Base-by-base conservation (phyloP, 2,888 invertebrate genomes). In the Cenopis cana region DNA sequence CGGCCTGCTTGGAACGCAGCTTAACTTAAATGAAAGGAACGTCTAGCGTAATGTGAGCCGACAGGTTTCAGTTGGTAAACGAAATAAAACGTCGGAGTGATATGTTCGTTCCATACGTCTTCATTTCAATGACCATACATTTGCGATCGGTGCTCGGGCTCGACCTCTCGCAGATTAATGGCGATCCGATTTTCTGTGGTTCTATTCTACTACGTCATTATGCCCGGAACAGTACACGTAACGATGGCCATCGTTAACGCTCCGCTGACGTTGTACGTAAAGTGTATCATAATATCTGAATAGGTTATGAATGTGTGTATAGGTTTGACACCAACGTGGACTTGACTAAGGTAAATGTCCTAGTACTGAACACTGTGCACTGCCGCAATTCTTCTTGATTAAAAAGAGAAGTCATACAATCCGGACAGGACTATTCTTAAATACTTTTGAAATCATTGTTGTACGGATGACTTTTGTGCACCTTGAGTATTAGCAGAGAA, bases 41-140 rank as follows among this genome's bases (percentile, higher is more conserved):
- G 78, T 78, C 76, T 85, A 78, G 74, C 75, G 80, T 81, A 81
- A 82, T 75, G 75, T 68, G 50, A 18, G 62, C 74, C 68, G 82
- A 76, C 81, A 78, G 78, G 80, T 78, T 79, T 79, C 81, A 81
- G 81, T 77, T 80, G 77, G 71, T 79, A 81, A 86, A 82, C 82
- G 82, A 84, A 86, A 87, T 86, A 88, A 88, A 86, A 85, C 81
- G 84, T 83, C 84, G 76, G 76, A 82, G 83, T 87, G 88, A 89
- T 88, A 84, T 88, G 88, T 89, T 86, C 82, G 84, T 76, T 80
- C 74, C 62, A 73, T 76, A 69, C 73, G 74, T 76, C 76, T 76
- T 76, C 76, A 76, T 76, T 76, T 74, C 75, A 73, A 76, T 75
- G 74, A 72, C 74, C 75, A 74, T 75, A 72, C 75, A 76, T 77